Evolutionary conservation across 1,140 invertebrate species (phyloP), one percentile per base, ranked within the genome.

Genomic region (Lepeophtheirus salmonis): DNA sequence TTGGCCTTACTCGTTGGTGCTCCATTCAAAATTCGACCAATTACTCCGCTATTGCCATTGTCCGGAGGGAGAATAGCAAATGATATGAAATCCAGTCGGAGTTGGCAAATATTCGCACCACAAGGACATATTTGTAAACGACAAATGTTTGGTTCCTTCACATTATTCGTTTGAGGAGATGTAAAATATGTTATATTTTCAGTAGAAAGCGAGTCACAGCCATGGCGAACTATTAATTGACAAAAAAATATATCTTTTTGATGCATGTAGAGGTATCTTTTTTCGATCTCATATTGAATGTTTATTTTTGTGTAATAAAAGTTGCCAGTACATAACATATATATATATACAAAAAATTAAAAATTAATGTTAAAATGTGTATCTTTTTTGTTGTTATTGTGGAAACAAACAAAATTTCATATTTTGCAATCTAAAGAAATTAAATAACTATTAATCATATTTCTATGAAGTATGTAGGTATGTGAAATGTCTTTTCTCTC

Each of bases 41-140:
- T 41, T 10, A n/a, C n/a, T 10, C 30, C 30, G 30, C 6, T 41
- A n/a, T 6, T n/a, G 6, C 30, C 30, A n/a, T 6, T n/a, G n/a
- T 41, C 30, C n/a, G 30, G 30, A 10, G 30, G 6, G n/a, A 23
- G 17, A 2, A 57, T 26, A 4, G 23, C 16, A 21, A 57, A 57
- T 16, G 21, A 17, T 17, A 57, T 16, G 21, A 57, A 57, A 48
- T 57, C 55, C 26, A 57, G 25, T 16, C 55, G 22, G 13, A 57
- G 21, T 41, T 57, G 55, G 21, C 55, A 57, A 41, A 57, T 41
- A 23, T 57, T 30, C 12, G 23, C 14, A 17, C 16, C 17, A n/a
- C 22, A 57, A 48, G 23, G 55, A 57, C 55, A 57, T 2, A 57
- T 25, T 25, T 25, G 22, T 3, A 23, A 20, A n/a, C n/a, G 21